Conservation (phyloP, 2,113 vertebrate genomes). For the Sander lucioperca region DNA sequence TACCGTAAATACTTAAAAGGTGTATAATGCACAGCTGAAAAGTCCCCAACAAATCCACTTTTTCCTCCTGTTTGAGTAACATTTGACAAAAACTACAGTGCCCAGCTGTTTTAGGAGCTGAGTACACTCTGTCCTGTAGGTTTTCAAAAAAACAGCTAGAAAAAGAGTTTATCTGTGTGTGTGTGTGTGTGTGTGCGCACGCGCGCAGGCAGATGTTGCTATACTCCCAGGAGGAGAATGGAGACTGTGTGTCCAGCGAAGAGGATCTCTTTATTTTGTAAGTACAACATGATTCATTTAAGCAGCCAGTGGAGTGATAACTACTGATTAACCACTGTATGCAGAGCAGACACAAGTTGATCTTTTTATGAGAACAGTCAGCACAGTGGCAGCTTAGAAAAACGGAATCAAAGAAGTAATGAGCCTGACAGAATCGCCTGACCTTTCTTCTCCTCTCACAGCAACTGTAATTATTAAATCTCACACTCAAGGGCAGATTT, state of each 20-base stretch:
- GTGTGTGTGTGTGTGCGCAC: constrained; percentile 42
- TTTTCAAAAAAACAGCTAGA: not conserved
- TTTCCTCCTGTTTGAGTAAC: not conserved
- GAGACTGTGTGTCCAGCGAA: constrained; percentile 91
- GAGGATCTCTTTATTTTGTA: constrained; percentile 97
- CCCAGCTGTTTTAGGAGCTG: too few relatives aligned
- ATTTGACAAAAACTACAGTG: too few relatives aligned
- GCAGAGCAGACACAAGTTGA: not conserved
- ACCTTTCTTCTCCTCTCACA: not conserved
- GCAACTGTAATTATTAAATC: not conserved
- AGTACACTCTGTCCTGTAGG: not conserved
- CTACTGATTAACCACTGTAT: not conserved
- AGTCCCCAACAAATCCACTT: not conserved
- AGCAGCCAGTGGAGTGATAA: not conserved
- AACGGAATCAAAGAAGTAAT: not conserved
- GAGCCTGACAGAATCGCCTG: not conserved
- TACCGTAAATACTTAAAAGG: not conserved
- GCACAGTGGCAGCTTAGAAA: not conserved
- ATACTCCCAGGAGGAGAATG: constrained; percentile 94
- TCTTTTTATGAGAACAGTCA: not conserved
- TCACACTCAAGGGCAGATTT: not conserved
- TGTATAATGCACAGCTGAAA: not conserved
- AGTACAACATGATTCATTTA: constrained; percentile 76
- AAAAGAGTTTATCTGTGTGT: not conserved
- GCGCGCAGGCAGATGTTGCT: constrained; percentile 92